Evolutionary conservation across 2,888 invertebrate species (phyloP), one percentile per base, ranked within the genome.

Genomic region (Agrochola macilenta): DNA sequence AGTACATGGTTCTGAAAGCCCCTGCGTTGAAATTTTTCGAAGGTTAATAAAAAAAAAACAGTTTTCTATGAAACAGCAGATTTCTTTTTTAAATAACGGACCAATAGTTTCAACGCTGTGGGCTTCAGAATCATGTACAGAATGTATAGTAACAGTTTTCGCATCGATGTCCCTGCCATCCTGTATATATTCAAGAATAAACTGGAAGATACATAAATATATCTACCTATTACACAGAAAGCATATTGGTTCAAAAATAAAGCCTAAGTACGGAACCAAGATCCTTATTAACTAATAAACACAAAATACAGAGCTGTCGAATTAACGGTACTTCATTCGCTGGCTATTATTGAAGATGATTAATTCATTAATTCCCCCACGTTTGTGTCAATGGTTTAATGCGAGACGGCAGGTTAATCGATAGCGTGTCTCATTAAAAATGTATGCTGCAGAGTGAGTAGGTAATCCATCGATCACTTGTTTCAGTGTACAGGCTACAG

Each of bases 341-440:
- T 57, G 30, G 14, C 30, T 69, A 35, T 20, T 43, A 69, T 35
- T 68, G 23, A 60, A 49, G 17, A 64, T 75, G 64, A 75, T 69
- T 68, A 66, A 54, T 58, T 64, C 46, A 74, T 58, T 30, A 60
- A 68, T 80, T 35, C 26, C 23, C 20, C 23, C 23, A 30, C n/a
- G 61, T 63, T 76, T 78, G 12, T 69, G 74, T 68, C 60, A 81
- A 81, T 74, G 69, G 64, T 72, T 72, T 76, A 73, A 79, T 79
- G 76, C 20, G 57, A 64, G 54, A 61, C 78, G 85, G 83, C 88
- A 85, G 92, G 91, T 92, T 92, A 92, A 95, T 95, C 95, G 91
- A 95, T 95, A 92, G 77, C 71, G 71, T 81, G 79, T 85, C 83
- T 84, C 87, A 91, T 95, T 90, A 93, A 94, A 93, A 91, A 94